Conservation (phyloP, 2,113 vertebrate genomes). For the Gavialis gangeticus region DNA sequence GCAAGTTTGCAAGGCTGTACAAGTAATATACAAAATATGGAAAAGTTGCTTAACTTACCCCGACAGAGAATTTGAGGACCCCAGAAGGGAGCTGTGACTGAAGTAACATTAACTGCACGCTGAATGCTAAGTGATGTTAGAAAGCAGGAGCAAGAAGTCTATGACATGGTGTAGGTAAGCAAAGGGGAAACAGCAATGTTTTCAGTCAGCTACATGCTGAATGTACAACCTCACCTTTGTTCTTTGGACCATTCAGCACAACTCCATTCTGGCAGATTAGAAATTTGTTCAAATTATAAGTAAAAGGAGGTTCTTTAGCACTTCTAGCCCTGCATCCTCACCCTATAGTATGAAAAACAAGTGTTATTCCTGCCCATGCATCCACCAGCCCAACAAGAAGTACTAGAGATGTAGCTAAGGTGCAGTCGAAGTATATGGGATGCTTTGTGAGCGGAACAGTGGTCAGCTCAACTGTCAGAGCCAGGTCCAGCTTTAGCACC, state of each 20-base stretch:
- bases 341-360: constrained; percentile 55
- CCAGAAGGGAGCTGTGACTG: not conserved
- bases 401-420: not conserved
- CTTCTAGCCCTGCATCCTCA: not conserved
- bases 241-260: not conserved
- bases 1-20: not conserved
- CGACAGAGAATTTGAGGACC: not conserved
- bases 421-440: constrained; percentile 17
- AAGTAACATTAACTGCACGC: accelerated
- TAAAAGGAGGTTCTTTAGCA: constrained; percentile 20
- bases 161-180: not conserved
- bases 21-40: not conserved
- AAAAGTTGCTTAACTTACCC: not conserved
- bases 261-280: not conserved
- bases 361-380: constrained; percentile 14
- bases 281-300: not conserved
- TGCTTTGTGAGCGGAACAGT: constrained; percentile 49
- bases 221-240: not conserved
- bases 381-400: not conserved
- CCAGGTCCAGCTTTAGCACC: constrained; percentile 56
- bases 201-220: not conserved
- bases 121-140: accelerated
- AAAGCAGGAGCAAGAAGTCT: not conserved
- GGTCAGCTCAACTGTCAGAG: not conserved
- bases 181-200: not conserved